Conservation (phyloP, 2,888 invertebrate species). For the Tetranychus piercei region DNA sequence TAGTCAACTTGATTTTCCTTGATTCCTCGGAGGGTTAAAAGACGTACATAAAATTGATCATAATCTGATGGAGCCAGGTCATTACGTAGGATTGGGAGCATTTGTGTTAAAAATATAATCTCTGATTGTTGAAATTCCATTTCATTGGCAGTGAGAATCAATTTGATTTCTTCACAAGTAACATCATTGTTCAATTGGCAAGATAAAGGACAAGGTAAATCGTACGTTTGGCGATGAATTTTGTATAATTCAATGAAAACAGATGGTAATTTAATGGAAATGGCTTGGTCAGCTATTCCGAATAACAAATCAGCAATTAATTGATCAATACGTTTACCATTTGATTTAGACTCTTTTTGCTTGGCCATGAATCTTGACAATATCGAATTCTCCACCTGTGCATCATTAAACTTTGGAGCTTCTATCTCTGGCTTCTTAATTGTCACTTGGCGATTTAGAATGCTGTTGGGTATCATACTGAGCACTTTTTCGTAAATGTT, state of each 20-base stretch:
- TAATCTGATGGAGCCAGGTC: slow-evolving; percentile 9
- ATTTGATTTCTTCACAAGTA: slow-evolving; percentile 14
- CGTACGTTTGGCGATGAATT: slow-evolving; percentile 14
- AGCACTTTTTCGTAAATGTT: slow-evolving; percentile 1
- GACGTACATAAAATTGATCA: slow-evolving; percentile 18
- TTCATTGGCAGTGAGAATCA: slow-evolving; percentile 20
- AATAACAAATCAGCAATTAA: slow-evolving; percentile 18
- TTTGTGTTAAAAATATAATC: slow-evolving; percentile 16
- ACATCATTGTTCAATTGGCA: slow-evolving; percentile 16
- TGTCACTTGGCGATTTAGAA: neutral
- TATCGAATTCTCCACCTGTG: neutral
- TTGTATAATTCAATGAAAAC: slow-evolving; percentile 18
- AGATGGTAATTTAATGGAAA: slow-evolving; percentile 13
- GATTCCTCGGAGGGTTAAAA: slow-evolving; percentile 19
- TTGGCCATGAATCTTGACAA: slow-evolving; percentile 12
- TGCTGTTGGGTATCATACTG: neutral
- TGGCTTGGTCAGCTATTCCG: neutral
- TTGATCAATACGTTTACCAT: slow-evolving; percentile 9
- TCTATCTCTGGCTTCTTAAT: neutral
- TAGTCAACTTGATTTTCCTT: slow-evolving; percentile 20
- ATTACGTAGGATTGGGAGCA: slow-evolving; percentile 12
- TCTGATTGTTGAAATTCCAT: slow-evolving; percentile 17
- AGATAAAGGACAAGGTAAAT: slow-evolving; percentile 13
- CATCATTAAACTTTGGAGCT: neutral
- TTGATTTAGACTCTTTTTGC: neutral